phyloP scores from a whole-genome alignment of 2,888 invertebrate genomes.

The Sinohyriopsis cumingii region DNA sequence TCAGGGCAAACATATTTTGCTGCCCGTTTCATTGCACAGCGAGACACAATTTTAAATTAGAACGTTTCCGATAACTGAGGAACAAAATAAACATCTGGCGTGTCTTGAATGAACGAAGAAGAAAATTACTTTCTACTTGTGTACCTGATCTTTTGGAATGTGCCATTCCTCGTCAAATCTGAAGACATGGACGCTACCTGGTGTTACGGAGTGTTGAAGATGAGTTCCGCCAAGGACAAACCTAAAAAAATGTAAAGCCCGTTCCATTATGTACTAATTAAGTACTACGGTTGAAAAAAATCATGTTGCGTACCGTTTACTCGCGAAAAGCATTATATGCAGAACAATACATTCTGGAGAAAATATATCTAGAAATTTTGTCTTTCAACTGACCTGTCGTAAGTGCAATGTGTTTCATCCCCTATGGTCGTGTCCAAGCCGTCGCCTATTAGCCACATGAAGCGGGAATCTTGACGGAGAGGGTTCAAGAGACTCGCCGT shows the following conservation, averaged over 20 bases:
- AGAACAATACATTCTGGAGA: too few relatives aligned
- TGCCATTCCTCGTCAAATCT: conserved; percentile 49
- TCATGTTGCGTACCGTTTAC: neutral
- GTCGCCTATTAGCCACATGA: conserved; percentile 63
- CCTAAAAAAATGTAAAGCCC: conserved; percentile 26
- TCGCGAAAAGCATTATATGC: neutral
- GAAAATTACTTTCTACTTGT: too few relatives aligned
- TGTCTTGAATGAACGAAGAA: too few relatives aligned
- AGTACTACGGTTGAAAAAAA: neutral
- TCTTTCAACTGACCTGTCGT: conserved; percentile 59
- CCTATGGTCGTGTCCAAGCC: conserved; percentile 63
- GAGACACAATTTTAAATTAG: too few relatives aligned
- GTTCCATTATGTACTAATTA: neutral
- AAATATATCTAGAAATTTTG: too few relatives aligned
- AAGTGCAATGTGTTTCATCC: conserved; percentile 56
- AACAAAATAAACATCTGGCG: too few relatives aligned
- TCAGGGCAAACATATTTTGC: too few relatives aligned
- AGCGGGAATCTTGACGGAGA: conserved; percentile 48
- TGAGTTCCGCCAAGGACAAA: conserved; percentile 51
- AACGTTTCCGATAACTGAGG: too few relatives aligned
- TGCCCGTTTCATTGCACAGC: too few relatives aligned
- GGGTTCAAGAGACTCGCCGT: conserved; percentile 41
- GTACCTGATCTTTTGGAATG: conserved; percentile 40
- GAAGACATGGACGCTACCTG: conserved; percentile 49
- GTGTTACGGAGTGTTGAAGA: conserved; percentile 40